These are phyloP conservation scores for Tricholauxania praeusta DNA, from an alignment of 2,888 invertebrate genomes.

Conservation along the genomic window DNA sequence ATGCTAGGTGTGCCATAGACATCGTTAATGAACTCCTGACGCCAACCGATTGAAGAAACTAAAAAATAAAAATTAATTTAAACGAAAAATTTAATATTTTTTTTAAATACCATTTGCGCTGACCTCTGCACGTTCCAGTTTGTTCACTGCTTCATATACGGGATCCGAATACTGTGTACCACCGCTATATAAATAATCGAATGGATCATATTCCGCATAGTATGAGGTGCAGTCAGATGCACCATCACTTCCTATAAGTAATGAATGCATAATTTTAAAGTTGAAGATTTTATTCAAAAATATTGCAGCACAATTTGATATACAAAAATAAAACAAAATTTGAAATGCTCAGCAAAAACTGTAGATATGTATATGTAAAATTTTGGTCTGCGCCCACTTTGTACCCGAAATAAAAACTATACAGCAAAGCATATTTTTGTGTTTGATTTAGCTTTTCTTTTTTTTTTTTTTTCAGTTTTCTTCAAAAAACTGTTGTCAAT, in stretches of 20 bases:
- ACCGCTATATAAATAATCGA: constrained; percentile 79
- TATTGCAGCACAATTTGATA: constrained; percentile 38
- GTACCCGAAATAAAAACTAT: constrained; percentile 44
- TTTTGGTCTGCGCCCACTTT: constrained; percentile 16
- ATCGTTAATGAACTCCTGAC: constrained; percentile 52
- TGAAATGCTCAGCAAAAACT: constrained; percentile 14
- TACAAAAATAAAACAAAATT: constrained; percentile 22
- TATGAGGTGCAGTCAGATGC: constrained; percentile 75
- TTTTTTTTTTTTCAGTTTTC: not conserved
- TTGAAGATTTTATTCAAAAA: constrained; percentile 28
- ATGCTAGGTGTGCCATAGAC: constrained; percentile 37
- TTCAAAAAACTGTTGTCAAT: not conserved
- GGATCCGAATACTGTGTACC: constrained; percentile 77
- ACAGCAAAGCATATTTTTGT: constrained; percentile 44
- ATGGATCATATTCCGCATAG: constrained; percentile 83
- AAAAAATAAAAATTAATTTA: not conserved
- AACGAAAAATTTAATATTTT: not conserved
- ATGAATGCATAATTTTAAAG: constrained; percentile 57
- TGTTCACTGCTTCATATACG: constrained; percentile 77
- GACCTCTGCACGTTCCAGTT: constrained; percentile 70
- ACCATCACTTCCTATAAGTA: constrained; percentile 70
- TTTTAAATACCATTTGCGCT: constrained; percentile 66
- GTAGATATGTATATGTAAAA: not conserved
- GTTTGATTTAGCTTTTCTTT: constrained; percentile 14
- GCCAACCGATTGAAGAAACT: constrained; percentile 65